These are phyloP conservation scores for Philopotamus ludificatus DNA, from an alignment of 1,140 invertebrate genomes.

Conservation along the genomic window DNA sequence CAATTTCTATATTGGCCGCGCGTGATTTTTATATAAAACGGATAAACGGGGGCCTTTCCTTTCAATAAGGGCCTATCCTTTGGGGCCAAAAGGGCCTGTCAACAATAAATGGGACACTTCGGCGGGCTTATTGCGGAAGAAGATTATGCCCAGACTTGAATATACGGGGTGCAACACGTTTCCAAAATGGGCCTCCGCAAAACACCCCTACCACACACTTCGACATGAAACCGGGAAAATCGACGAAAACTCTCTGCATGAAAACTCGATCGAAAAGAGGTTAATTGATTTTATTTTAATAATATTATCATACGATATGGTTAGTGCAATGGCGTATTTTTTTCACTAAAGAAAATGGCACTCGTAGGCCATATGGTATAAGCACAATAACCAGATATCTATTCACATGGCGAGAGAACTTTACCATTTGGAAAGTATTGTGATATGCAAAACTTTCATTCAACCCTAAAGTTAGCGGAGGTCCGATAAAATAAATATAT, in stretches of 20 bases:
- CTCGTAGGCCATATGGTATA: neutral
- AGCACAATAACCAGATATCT: neutral
- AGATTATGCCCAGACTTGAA: constrained; percentile 9
- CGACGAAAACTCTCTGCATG: too few relatives aligned
- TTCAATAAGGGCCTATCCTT: constrained; percentile 19
- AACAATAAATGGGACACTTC: constrained; percentile 29
- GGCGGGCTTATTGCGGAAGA: constrained; percentile 14
- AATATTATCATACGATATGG: too few relatives aligned
- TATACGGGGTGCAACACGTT: constrained; percentile 26
- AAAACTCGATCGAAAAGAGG: too few relatives aligned
- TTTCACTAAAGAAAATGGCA: neutral
- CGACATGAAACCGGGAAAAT: too few relatives aligned
- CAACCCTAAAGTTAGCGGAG: too few relatives aligned
- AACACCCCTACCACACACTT: too few relatives aligned
- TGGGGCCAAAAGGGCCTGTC: constrained; percentile 22
- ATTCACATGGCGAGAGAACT: neutral
- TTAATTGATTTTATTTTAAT: too few relatives aligned
- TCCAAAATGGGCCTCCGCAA: constrained; percentile 8
- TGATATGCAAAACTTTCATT: too few relatives aligned
- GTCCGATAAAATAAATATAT: too few relatives aligned
- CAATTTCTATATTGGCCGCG: constrained; percentile 12
- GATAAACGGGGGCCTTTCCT: constrained; percentile 10
- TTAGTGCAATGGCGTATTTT: neutral
- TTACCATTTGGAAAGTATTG: neutral
- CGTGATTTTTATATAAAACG: constrained; percentile 23